Base-by-base conservation (phyloP, 1,140 invertebrate species). In the Phenacoccus solenopsis region DNA sequence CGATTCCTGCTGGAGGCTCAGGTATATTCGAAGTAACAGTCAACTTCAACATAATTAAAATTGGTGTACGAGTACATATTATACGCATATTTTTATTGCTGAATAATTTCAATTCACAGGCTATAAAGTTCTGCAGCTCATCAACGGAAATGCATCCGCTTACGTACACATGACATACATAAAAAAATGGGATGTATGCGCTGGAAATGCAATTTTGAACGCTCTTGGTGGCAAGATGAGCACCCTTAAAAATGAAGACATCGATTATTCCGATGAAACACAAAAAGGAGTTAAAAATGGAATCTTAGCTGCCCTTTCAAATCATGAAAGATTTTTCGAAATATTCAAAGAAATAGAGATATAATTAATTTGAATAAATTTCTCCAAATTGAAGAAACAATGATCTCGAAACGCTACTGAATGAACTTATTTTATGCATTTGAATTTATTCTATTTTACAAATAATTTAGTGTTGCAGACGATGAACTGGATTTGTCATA, bases 151-250 rank as follows among this genome's bases (percentile, higher is more conserved):
- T 74, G 92, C 87, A 1, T 90, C 94, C 76, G 87, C 91, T 0
- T 99, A 99, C 77, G 79, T 98, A 10, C 97, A 99, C 77, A 86
- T 85, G 1, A 98, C 94, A 7, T 81, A 84, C 20, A 98, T 99
- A 21, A 98, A 98, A 77, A 99, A 99, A 78, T 99, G 97, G 97
- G 97, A 99, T 77, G 87, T 98, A 69, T 99, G 97, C 82, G 94
- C 97, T 28, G 94, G 94, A 27, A 88, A 98, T 80, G 97, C 96
- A 0, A 90, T 99, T 70, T 79, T 99, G 24, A 87, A 82, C 30
- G 79, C 84, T 1, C 73, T 85, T 0, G 80, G 82, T 67, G 86
- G 86, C 38, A 80, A 81, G 76, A 85, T 88, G 84, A 86, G 84
- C 0, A 87, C 84, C 0, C 76, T 83, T 4, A 77, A 81, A 35